Base-by-base conservation (phyloP, 2,888 invertebrate genomes). In the Andrena dorsata region DNA sequence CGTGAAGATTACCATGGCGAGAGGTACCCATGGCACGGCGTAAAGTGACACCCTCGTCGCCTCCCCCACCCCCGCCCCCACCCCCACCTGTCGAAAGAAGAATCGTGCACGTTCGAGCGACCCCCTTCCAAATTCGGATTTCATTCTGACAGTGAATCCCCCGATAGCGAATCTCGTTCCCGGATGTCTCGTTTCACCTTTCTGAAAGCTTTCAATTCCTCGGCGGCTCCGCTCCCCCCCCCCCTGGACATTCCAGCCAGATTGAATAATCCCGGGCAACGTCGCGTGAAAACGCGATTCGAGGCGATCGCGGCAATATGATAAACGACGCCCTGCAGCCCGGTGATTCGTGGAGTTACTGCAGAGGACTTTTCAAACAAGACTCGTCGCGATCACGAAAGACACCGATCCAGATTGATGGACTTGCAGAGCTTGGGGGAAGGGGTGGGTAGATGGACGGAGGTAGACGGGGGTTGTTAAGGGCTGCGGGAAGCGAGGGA, bases 221-320 rank as follows among this genome's bases (percentile, higher is more conserved):
- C 70, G 83, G 51, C 60, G 72, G 72, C 76, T 71, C 49, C 72
- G 61, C 20, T 41, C 51, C 66, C 41, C 60, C 74, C 74, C 6
- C 28, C 16, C 71, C 35, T 79, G 86, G 86, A 77, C 82, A 76
- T 77, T 86, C 76, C 66, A 61, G 73, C 76, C 82, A 73, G 86
- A 86, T 86, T 84, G 86, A 82, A 84, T 84, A 86, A 86, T 80
- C 82, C 70, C 53, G 76, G 35, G 60, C 75, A 71, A 76, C 80
- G 72, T 30, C 71, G 63, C 74, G 76, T 76, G 71, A 70, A 75
- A 84, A 76, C 75, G 80, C 74, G 80, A 80, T 80, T 75, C 86
- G 64, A 71, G 61, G 69, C 83, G 85, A 86, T 85, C 81, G 72
- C 70, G 71, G 73, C 79, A 79, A 86, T 86, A 86, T 86, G 86